Base-by-base conservation (phyloP, 2,888 invertebrate species). In the Augiades crinisus region DNA sequence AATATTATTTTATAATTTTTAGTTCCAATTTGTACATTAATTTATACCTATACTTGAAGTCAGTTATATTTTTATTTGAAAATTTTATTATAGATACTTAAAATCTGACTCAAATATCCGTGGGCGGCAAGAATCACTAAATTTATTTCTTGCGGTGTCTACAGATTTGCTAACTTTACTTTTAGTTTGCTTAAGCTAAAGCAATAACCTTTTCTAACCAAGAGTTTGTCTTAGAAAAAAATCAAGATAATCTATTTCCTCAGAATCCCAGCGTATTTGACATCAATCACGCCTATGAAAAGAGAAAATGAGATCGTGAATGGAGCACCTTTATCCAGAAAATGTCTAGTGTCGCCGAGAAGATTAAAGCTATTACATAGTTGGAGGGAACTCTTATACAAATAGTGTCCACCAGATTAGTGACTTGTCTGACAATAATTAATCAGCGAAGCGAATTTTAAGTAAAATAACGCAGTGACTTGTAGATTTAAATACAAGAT, bases 241-340 rank as follows among this genome's bases (percentile, higher is more conserved):
- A 49, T 49, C 41, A 43, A 43, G 50, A 50, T 50, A 43, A 50
- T 44, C 50, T 44, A 50, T 50, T 43, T 44, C 33, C 34, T 43
- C 21, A 14, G 30, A 36, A 16, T 5, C 36, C 43, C 27, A 14
- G 27, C 43, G 30, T 50, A 43, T 44, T 44, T 50, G 50, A 50
- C 50, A 50, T 50, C 50, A 50, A 50, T 50, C 50, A 44, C 43
- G 34, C 19, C 36, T 34, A 41, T 49, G 50, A 50, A 50, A 50
- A 50, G 50, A 43, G 43, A 43, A 43, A 50, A 50, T 49, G 50
- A 50, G 50, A 36, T 27, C 43, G 50, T 43, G 50, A 43, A 43
- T 43, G 50, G 43, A 50, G 50, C 49, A 49, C 41, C 49, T 50
- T 50, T 43, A 43, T 50, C 50, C 43, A 43, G 34, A 45, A 36